These are phyloP conservation scores for Abrostola triplasia DNA, from an alignment of 2,888 invertebrate species.

Conservation along the genomic window DNA sequence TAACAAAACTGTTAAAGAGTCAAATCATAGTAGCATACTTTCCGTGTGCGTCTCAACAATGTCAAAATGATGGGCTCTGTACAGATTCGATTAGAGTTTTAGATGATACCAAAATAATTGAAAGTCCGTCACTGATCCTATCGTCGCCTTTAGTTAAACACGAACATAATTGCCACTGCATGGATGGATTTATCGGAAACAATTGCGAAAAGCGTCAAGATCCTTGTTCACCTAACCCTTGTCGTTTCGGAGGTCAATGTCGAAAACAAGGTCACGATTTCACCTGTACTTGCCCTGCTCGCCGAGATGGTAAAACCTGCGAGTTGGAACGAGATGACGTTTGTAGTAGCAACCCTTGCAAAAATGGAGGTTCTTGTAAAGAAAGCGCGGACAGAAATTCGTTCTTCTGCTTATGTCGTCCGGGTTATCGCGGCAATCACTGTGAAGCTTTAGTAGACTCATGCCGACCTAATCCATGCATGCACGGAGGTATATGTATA, in stretches of 20 bases:
- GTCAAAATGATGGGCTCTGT: slow-evolving; percentile 94
- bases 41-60: slow-evolving; percentile 92
- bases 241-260: slow-evolving; percentile 95
- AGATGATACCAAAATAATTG: slow-evolving; percentile 92
- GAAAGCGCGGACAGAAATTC: slow-evolving; percentile 95
- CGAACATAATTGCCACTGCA: slow-evolving; percentile 94
- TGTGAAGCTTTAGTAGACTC: slow-evolving; percentile 96
- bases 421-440: slow-evolving; percentile 96
- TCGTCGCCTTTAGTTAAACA: slow-evolving; percentile 94
- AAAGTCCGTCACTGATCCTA: slow-evolving; percentile 94
- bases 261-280: slow-evolving; percentile 95
- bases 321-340: slow-evolving; percentile 95
- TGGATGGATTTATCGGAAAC: slow-evolving; percentile 94
- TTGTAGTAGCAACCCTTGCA: slow-evolving; percentile 95
- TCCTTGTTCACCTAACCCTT: slow-evolving; percentile 97
- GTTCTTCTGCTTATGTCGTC: slow-evolving; percentile 97
- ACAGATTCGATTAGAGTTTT: slow-evolving; percentile 91
- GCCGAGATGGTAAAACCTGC: slow-evolving; percentile 94
- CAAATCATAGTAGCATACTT: slow-evolving; percentile 91
- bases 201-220: slow-evolving; percentile 96
- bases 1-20: slow-evolving; percentile 90
- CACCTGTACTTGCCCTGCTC: slow-evolving; percentile 93
- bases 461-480: slow-evolving; percentile 97
- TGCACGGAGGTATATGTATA: slow-evolving; percentile 96
- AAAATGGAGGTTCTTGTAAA: slow-evolving; percentile 97